Base-by-base conservation (phyloP, 2,113 vertebrate genomes). In the Pavo muticus region DNA sequence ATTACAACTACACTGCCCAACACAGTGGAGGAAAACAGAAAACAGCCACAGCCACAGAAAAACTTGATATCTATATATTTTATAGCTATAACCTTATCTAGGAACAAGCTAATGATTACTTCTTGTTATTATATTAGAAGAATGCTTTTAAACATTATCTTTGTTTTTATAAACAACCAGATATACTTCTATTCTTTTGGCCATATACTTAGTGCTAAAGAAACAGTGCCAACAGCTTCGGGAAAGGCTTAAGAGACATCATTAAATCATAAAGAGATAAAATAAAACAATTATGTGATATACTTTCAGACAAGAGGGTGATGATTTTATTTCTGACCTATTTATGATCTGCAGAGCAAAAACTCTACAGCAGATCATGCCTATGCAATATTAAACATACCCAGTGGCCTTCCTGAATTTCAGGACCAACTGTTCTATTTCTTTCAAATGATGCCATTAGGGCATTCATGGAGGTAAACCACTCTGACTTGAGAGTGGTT, bases 381-480 rank as follows among this genome's bases (percentile, higher is more conserved):
- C 80, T 78, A 90, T 77, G 27, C 15, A 92, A 87, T 78, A 88
- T 80, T 92, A 87, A 95, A 91, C 17, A 50, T 40, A 91, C 54
- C 17, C 75, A 45, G 18, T 13, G 40, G 39, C 29, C 30, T 87
- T 90, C 82, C 57, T 7, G 5, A 68, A 78, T 94, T 91, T 60
- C 39, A 81, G 63, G 87, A 87, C 44, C 88, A 97, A 83, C 90
- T 96, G 79, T 94, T 96, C 81, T 67, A 65, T 57, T 85, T 71
- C 57, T 80, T 96, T 74, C 81, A 65, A 80, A 83, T 25, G n/a
- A 65, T 40, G 61, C 1, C 50, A 10, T 35, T 84, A 61, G 73
- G n/a, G 48, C 37, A 88, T 76, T 92, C 92, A 83, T 84, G 82
- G 48, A 91, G 76, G 70, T 81, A 92, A 89, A 81, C 47, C 16